Evolutionary conservation across 2,888 invertebrate genomes (phyloP).

Genomic region (Entomobrya proxima): DNA sequence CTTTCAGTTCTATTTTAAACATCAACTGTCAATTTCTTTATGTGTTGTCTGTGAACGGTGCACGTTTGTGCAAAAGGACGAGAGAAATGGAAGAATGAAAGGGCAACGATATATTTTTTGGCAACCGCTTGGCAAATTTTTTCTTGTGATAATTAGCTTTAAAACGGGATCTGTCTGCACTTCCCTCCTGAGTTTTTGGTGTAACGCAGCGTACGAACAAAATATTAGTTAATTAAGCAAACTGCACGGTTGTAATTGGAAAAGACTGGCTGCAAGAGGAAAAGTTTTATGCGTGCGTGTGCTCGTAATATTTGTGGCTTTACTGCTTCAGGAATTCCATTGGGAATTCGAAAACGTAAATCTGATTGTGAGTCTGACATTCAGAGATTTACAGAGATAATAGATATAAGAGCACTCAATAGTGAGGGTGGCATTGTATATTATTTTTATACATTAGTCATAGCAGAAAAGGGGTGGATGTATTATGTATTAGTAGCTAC

Average conservation of each 20-base stretch:
- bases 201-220: neutral
- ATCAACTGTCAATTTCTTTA: neutral
- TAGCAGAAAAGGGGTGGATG: too few relatives aligned
- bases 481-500: too few relatives aligned
- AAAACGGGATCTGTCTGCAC: constrained; percentile 37
- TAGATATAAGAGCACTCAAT: neutral
- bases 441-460: too few relatives aligned
- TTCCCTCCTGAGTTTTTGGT: neutral
- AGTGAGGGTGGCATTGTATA: neutral
- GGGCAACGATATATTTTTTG: constrained; percentile 44
- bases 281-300: neutral
- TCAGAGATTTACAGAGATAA: neutral
- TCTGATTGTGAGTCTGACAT: neutral
- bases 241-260: constrained; percentile 7
- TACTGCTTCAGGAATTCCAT: neutral
- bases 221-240: constrained; percentile 27
- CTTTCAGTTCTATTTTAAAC: neutral
- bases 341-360: neutral
- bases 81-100: neutral
- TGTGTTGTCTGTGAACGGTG: neutral
- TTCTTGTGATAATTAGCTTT: constrained; percentile 47
- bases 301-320: constrained; percentile 3
- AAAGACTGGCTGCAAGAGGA: neutral
- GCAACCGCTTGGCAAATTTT: constrained; percentile 33
- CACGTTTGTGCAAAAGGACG: neutral